Evolutionary conservation across 1,140 invertebrate species (phyloP).

Genomic region (Ladona fulva): DNA sequence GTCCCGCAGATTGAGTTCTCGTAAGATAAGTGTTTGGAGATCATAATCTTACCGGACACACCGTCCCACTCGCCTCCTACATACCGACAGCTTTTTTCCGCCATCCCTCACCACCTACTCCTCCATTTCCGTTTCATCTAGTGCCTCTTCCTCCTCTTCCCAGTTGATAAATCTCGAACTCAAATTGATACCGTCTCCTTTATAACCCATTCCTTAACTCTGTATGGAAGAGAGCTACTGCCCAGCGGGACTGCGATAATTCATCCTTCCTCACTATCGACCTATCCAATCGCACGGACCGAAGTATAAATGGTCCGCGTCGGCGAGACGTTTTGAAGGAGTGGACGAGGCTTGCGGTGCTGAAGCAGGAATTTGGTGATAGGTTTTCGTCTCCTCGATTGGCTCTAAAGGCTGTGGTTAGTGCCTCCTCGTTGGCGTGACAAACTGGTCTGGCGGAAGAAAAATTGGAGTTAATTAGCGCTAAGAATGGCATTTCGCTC

Average conservation of each 20-base stretch:
- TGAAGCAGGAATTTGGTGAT: too few relatives aligned
- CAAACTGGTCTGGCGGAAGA: not conserved
- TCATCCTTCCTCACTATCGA: not conserved
- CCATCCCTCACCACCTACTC: not conserved
- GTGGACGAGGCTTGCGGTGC: too few relatives aligned
- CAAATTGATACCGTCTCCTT: not conserved
- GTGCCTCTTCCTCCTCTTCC: not conserved
- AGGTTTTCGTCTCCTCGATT: too few relatives aligned
- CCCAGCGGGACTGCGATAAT: not conserved
- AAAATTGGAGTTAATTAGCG: slow-evolving; percentile 6
- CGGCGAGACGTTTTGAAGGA: too few relatives aligned
- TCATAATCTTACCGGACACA: not conserved
- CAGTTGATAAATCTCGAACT: not conserved
- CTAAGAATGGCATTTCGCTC: not conserved
- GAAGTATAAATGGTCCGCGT: not conserved
- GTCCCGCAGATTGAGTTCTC: not conserved
- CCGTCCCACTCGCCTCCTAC: not conserved
- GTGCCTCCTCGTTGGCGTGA: not conserved
- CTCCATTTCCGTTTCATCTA: not conserved
- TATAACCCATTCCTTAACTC: not conserved
- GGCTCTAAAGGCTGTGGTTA: too few relatives aligned
- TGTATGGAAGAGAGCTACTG: not conserved
- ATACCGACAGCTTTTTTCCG: not conserved
- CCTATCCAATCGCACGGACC: not conserved
- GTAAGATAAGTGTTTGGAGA: not conserved